These are phyloP conservation scores for Bombus picipes DNA, from an alignment of 1,140 invertebrate genomes.

Conservation along the genomic window DNA sequence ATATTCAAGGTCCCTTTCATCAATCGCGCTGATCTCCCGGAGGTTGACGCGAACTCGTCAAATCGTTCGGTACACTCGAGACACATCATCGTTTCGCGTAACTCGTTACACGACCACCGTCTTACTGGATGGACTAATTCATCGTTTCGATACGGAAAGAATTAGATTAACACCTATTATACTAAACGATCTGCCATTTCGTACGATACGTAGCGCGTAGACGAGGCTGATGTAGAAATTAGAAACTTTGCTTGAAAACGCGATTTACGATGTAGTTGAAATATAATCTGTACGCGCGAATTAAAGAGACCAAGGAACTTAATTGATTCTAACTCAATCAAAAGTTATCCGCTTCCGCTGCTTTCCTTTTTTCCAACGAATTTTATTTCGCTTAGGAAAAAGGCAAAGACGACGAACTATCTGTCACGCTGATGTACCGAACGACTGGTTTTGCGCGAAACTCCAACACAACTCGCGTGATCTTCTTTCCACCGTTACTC, in stretches of 20 bases:
- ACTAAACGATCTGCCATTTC: background rate
- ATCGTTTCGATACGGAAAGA: background rate
- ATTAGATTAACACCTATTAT: constrained; percentile 5
- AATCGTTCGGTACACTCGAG: constrained; percentile 16
- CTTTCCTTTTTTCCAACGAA: constrained; percentile 54
- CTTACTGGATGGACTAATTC: background rate
- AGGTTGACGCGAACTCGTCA: constrained; percentile 41
- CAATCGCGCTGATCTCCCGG: constrained; percentile 46
- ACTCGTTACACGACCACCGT: too few species aligned
- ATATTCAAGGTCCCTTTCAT: constrained; percentile 59
- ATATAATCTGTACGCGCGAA: too few species aligned
- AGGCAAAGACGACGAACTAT: background rate
- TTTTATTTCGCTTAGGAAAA: background rate
- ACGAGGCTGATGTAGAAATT: too few species aligned
- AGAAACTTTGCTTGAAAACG: too few species aligned
- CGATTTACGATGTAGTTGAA: too few species aligned
- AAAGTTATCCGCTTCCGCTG: too few species aligned
- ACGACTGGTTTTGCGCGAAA: constrained; percentile 68
- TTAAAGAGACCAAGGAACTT: too few species aligned
- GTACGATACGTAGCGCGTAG: too few species aligned
- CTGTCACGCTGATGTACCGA: background rate
- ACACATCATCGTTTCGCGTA: background rate
- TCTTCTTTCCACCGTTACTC: constrained; percentile 35
- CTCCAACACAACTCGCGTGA: constrained; percentile 76
- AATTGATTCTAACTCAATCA: too few species aligned